Percentiles rank a stretch among this genome's conserved stretches.
Conservation (phyloP, 2,888 invertebrate genomes). For the Metellina segmentata region DNA sequence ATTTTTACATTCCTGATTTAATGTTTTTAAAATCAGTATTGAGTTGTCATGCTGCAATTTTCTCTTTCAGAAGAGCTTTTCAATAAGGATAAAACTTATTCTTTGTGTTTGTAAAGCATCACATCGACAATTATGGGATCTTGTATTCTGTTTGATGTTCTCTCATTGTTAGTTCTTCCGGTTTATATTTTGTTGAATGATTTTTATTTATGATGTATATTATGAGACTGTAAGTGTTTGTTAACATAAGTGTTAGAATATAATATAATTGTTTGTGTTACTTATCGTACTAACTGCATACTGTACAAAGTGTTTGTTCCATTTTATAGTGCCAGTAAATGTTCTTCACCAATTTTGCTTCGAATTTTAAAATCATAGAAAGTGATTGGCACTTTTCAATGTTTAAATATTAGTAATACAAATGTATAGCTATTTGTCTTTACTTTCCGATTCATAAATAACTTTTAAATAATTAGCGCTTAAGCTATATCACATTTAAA, state of each 20-base stretch:
- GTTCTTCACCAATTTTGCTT: neutral
- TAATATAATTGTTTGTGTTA: neutral
- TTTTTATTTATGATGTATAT: conserved; percentile 42
- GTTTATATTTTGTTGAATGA: conserved; percentile 25
- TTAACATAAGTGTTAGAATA: conserved; percentile 26
- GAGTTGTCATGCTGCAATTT: no score
- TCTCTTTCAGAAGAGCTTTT: neutral
- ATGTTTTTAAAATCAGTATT: no score
- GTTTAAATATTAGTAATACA: no score
- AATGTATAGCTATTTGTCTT: no score
- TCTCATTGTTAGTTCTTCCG: neutral
- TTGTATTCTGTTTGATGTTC: neutral
- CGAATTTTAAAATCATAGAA: no score
- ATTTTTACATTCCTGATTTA: no score
- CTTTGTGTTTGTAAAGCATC: neutral
- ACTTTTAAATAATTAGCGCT: no score
- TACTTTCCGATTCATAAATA: no score
- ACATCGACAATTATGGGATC: neutral
- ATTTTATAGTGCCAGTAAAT: neutral
- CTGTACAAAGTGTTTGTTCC: neutral
- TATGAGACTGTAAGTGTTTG: conserved; percentile 36
- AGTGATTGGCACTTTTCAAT: no score
- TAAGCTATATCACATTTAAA: no score
- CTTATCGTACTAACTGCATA: neutral
- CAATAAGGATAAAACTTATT: neutral